These are phyloP conservation scores for Caiman crocodilus DNA, from an alignment of 2,797 vertebrate species.

Conservation along the genomic window DNA sequence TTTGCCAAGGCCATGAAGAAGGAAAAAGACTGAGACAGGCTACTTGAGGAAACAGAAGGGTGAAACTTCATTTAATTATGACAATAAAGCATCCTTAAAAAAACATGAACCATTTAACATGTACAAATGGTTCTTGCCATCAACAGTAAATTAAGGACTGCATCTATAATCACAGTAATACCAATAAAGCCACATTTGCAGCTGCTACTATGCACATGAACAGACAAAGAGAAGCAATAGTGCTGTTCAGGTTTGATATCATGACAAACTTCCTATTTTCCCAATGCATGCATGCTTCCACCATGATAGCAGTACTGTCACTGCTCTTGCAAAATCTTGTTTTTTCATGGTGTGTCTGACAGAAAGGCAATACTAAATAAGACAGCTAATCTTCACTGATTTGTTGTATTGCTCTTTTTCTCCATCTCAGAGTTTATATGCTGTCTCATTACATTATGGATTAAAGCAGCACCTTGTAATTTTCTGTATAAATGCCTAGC, in stretches of 20 bases:
- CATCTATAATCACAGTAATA: neutral
- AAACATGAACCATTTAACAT: neutral
- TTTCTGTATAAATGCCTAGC: neutral
- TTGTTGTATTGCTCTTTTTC: neutral
- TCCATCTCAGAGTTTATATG: fast-evolving
- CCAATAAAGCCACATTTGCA: neutral
- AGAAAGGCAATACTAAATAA: neutral
- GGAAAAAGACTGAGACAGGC: neutral
- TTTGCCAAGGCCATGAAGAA: neutral
- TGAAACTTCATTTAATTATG: neutral
- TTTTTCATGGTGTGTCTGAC: neutral
- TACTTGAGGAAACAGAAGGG: neutral
- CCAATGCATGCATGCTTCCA: too few relatives aligned
- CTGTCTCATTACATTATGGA: neutral
- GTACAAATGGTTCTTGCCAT: neutral
- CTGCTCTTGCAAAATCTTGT: neutral
- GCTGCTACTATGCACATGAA: neutral
- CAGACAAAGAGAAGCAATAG: neutral
- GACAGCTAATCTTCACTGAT: neutral
- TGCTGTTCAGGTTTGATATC: neutral
- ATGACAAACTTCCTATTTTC: neutral
- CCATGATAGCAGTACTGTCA: neutral
- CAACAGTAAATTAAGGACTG: neutral
- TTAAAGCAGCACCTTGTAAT: neutral
- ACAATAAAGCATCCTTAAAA: neutral